phyloP scores from a whole-genome alignment of 2,888 invertebrate genomes.

The Dryocosmus kuriphilus region DNA sequence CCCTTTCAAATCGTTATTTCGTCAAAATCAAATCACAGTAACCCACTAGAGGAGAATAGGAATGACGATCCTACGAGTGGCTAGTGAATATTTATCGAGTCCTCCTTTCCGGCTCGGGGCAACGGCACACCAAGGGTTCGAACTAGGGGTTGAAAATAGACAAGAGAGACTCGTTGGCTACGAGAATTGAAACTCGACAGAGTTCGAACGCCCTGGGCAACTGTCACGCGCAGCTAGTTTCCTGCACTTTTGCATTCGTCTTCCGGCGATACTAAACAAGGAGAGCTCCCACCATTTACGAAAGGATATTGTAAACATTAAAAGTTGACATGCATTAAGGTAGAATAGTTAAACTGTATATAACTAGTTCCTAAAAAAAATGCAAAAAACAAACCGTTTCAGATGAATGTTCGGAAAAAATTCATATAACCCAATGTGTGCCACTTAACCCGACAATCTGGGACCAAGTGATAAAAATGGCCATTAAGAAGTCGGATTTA shows the following conservation, averaged over 20 bases:
- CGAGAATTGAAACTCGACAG: slow-evolving; percentile 66
- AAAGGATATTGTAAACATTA: neutral
- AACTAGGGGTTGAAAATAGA: slow-evolving; percentile 35
- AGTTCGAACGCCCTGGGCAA: slow-evolving; percentile 63
- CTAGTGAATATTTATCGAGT: slow-evolving; percentile 65
- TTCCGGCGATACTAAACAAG: neutral
- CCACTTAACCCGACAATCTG: no score
- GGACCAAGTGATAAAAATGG: neutral
- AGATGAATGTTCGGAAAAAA: no score
- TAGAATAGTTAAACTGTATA: neutral
- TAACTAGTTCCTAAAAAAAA: no score
- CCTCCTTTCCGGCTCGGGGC: slow-evolving; percentile 50
- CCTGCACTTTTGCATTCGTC: slow-evolving; percentile 54
- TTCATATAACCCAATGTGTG: no score
- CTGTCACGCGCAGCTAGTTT: slow-evolving; percentile 67
- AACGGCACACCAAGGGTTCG: slow-evolving; percentile 39
- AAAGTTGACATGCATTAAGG: neutral
- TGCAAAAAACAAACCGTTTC: no score
- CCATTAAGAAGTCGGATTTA: neutral
- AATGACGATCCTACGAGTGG: slow-evolving; percentile 57
- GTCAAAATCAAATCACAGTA: slow-evolving; percentile 47
- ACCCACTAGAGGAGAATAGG: slow-evolving; percentile 49
- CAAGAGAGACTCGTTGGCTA: slow-evolving; percentile 38
- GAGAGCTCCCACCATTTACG: neutral
- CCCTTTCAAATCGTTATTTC: slow-evolving; percentile 47